Conservation (phyloP, 2,888 invertebrate species). For the Gryllus longicercus region DNA sequence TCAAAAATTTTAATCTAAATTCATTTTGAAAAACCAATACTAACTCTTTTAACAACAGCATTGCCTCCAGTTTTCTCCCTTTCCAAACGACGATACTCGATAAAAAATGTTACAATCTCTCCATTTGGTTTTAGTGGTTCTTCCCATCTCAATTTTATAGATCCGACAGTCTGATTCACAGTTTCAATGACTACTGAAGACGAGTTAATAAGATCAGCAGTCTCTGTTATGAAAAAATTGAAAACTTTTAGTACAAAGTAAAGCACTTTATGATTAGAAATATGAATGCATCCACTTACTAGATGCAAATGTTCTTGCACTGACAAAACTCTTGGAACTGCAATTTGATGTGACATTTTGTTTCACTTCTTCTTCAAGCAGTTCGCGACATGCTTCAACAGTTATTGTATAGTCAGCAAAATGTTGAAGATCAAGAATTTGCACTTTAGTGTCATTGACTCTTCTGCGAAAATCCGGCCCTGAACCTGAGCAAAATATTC, state of each 20-base stretch:
- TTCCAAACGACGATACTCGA: conserved; percentile 68
- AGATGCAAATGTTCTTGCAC: conserved; percentile 51
- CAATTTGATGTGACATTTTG: conserved; percentile 53
- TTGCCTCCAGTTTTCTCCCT: conserved; percentile 50
- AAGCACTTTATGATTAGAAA: conserved; percentile 17
- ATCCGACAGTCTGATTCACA: conserved; percentile 49
- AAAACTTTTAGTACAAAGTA: conserved; percentile 34
- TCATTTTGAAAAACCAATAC: no score
- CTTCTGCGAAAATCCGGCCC: no score
- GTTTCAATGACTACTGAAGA: conserved; percentile 46
- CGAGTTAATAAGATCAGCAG: conserved; percentile 63
- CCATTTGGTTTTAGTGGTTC: conserved; percentile 85
- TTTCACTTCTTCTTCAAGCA: conserved; percentile 45
- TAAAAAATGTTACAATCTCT: conserved; percentile 76
- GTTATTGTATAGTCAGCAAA: conserved; percentile 67
- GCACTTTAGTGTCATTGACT: conserved; percentile 47
- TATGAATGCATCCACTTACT: conserved; percentile 42
- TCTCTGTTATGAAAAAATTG: conserved; percentile 50
- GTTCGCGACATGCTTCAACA: conserved; percentile 73
- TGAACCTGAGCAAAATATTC: no score
- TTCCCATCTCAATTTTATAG: conserved; percentile 72
- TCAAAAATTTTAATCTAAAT: no score
- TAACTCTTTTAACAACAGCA: conserved; percentile 38
- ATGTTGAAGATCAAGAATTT: conserved; percentile 65
- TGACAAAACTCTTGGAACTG: conserved; percentile 51